Conservation (phyloP, 2,888 invertebrate genomes). For the Ochropacha duplaris region DNA sequence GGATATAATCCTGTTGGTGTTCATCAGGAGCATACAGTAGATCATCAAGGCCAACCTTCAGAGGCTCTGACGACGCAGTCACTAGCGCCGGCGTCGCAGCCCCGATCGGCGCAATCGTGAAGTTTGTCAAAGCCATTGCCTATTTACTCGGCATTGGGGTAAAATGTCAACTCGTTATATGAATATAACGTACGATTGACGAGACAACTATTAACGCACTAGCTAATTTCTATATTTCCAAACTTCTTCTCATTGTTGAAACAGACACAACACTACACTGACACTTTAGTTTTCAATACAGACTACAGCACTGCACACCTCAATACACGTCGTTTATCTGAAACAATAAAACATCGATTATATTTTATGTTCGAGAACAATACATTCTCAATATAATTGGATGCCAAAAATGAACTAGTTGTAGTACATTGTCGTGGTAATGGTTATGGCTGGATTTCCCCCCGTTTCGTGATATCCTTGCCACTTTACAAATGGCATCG, state of each 20-base stretch:
- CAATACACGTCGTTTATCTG: conserved; percentile 48
- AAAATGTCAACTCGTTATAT: conserved; percentile 63
- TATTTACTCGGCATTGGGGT: conserved; percentile 65
- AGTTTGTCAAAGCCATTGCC: conserved; percentile 77
- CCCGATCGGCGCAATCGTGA: conserved; percentile 61
- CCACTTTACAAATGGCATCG: conserved; percentile 70
- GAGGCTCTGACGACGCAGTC: conserved; percentile 57
- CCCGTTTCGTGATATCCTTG: conserved; percentile 71
- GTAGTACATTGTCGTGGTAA: conserved; percentile 38
- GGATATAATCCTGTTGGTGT: conserved; percentile 51
- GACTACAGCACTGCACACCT: conserved; percentile 31
- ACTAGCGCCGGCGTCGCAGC: conserved; percentile 62
- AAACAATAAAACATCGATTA: conserved; percentile 49
- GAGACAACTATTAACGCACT: conserved; percentile 49
- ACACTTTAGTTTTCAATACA: conserved; percentile 47
- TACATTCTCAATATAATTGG: conserved; percentile 3
- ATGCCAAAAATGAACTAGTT: conserved; percentile 38
- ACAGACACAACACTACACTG: conserved; percentile 53
- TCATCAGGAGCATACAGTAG: conserved; percentile 74
- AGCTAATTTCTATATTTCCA: conserved; percentile 38
- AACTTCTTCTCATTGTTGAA: conserved; percentile 60
- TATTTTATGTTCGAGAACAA: not conserved
- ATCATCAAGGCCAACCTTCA: conserved; percentile 65
- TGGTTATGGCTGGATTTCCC: conserved; percentile 72
- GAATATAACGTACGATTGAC: conserved; percentile 44